A percentile compares a stretch with the other conserved stretches of the same genome.
Evolutionary conservation across 2,888 invertebrate genomes (phyloP).

Genomic region (Hartigia nigra): DNA sequence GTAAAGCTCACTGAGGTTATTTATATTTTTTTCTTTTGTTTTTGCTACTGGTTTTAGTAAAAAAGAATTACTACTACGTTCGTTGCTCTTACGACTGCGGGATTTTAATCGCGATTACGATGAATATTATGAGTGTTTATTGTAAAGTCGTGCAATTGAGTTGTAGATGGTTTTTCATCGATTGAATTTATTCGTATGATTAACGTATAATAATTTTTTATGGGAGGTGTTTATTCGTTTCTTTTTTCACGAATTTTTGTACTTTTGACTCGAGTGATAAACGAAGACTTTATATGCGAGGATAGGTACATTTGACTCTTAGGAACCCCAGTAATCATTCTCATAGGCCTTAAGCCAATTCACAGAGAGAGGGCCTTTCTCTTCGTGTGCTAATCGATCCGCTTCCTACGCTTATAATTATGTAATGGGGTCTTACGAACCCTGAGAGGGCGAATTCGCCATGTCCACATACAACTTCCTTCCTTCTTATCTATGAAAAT

Average conservation of each 20-base stretch:
- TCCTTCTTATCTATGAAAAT: not conserved
- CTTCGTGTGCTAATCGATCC: constrained; percentile 66
- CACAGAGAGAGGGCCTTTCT: constrained; percentile 61
- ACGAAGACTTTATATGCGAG: not conserved
- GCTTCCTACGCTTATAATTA: constrained; percentile 65
- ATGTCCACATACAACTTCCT: constrained; percentile 31
- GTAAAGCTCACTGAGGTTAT: not conserved
- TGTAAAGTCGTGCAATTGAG: not conserved
- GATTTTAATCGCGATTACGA: not conserved
- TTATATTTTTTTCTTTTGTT: not conserved
- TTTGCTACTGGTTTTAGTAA: not conserved
- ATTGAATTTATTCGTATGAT: not conserved
- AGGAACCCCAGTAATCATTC: constrained; percentile 59
- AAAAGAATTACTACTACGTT: not conserved
- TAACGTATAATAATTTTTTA: not conserved
- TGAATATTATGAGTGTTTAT: not conserved
- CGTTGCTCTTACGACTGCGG: not conserved
- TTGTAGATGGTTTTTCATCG: not conserved
- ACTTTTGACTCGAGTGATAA: not conserved
- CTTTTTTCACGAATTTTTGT: not conserved
- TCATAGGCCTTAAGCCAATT: constrained; percentile 61
- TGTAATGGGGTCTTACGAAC: constrained; percentile 52
- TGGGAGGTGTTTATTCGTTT: not conserved
- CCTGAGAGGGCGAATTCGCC: constrained; percentile 42
- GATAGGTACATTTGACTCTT: not conserved